Base-by-base conservation (phyloP, 37 sponge, comb jelly and placozoan species). In the Theonella swinhoei region DNA sequence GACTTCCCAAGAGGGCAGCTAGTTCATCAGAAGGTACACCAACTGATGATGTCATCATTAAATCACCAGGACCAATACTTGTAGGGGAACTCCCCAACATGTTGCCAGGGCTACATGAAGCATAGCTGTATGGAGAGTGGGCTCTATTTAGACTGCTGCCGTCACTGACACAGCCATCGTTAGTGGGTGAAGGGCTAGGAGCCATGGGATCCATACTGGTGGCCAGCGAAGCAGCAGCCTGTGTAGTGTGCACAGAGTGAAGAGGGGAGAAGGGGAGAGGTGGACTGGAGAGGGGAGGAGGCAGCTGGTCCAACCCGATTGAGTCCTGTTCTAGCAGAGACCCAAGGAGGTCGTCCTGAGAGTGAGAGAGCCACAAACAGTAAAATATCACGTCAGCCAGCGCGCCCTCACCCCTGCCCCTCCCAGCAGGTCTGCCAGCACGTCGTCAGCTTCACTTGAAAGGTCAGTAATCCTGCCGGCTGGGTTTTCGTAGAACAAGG, bases 151-250 rank as follows among this genome's bases (percentile, higher is more conserved):
- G 31, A n/a, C 67, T 38, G 65, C 42, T 37, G 32, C 36, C 7
- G 28, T 76, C 77, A 54, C 80, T 79, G 65, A 65, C 28, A 25
- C 34, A 79, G 29, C 74, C 89, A 1, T 83, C 84, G 31, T 78
- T 78, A 59, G 36, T 60, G 8, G 40, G 17, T n/a, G 89, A 83
- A 34, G 89, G 79, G 60, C 30, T 72, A 1, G 78, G 78, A 3
- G 38, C 29, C 4, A 54, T 1, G 36, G 28, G 29, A 20, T 42
- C 24, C n/a, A 40, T 64, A 28, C 41, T n/a, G n/a, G n/a, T n/a
- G n/a, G n/a, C n/a, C n/a, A n/a, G n/a, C n/a, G n/a, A n/a, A n/a
- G n/a, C n/a, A n/a, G n/a, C n/a, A n/a, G n/a, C n/a, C n/a, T n/a
- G n/a, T n/a, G n/a, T n/a, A n/a, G n/a, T n/a, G n/a, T n/a, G n/a